phyloP scores from a whole-genome alignment of 2,797 vertebrate genomes.

The Phoeniculus purpureus region DNA sequence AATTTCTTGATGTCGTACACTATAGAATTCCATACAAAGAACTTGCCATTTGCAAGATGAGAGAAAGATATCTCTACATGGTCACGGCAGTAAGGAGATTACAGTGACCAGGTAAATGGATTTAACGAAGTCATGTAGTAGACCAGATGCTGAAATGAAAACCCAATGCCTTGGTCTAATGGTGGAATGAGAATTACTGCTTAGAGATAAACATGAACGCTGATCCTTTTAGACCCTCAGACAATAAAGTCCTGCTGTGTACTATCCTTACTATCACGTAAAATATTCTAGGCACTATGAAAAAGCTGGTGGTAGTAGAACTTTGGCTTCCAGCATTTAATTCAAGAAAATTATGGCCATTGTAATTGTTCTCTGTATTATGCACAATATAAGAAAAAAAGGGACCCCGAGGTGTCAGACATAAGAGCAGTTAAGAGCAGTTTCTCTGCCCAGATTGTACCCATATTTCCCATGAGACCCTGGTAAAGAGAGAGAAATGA shows the following conservation, averaged over 20 bases:
- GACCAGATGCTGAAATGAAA: background rate
- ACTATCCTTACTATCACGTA: background rate
- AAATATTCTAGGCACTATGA: background rate
- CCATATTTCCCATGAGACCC: background rate
- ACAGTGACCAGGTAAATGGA: background rate
- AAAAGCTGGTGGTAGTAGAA: background rate
- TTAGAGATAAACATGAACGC: background rate
- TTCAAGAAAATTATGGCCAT: background rate
- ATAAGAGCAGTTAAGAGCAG: background rate
- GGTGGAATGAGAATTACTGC: background rate
- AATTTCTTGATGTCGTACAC: background rate
- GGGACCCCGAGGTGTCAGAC: background rate
- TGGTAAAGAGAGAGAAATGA: background rate
- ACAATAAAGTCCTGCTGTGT: background rate
- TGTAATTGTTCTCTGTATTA: background rate
- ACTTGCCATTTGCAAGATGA: background rate
- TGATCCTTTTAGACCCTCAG: background rate
- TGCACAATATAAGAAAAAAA: no score
- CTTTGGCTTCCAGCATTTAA: background rate
- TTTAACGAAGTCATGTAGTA: background rate
- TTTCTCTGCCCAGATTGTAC: background rate
- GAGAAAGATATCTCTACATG: accelerated
- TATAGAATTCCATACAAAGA: background rate
- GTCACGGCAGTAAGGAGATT: background rate
- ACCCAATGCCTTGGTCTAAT: background rate